Evolutionary conservation across 2,888 invertebrate genomes (phyloP), one percentile per base, ranked within the genome.

Genomic region (Calephelis perditalis): DNA sequence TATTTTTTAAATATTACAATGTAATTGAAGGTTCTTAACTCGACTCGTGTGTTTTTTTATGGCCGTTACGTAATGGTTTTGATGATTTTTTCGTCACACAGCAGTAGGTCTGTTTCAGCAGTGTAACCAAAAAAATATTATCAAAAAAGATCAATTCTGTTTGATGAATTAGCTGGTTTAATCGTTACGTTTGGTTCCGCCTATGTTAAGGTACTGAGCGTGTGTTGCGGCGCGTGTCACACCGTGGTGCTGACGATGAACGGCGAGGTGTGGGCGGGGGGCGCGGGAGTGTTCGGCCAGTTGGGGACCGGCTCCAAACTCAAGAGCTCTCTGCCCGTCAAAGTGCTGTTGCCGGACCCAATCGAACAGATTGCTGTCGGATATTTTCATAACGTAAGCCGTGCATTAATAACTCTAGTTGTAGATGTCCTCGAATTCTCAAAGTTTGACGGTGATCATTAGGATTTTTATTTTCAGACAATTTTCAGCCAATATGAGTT

Each of bases 231-330:
- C 92, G 64, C 95, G 91, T 88, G 96, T 92, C 97, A 97, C 79
- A 94, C 94, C 9, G 83, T 95, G 56, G 91, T 93, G 15, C 84
- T 96, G 35, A 94, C 93, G 61, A 85, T 84, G 45, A 92, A 93
- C 75, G 96, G 96, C 26, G 92, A 93, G 66, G 93, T 96, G 58
- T 93, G 88, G 77, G 92, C 93, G 26, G 91, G 92, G 74, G 95
- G 95, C 35, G 94, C 95, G 61, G 95, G 94, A 67, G 93, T 94
- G 68, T 96, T 96, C 81, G 96, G 96, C 0, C 96, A 97, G 79
- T 86, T 97, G 45, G 72, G 70, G 37, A 96, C 95, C 54, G 86
- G 79, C 56, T 92, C 91, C 2, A 80, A 90, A 7, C 83, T 89
- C 61, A 95, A 95, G 79, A 93, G 92, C 68, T 91, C 94, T 0